Base-by-base conservation (phyloP, 2,888 invertebrate species). In the Agrochola litura region DNA sequence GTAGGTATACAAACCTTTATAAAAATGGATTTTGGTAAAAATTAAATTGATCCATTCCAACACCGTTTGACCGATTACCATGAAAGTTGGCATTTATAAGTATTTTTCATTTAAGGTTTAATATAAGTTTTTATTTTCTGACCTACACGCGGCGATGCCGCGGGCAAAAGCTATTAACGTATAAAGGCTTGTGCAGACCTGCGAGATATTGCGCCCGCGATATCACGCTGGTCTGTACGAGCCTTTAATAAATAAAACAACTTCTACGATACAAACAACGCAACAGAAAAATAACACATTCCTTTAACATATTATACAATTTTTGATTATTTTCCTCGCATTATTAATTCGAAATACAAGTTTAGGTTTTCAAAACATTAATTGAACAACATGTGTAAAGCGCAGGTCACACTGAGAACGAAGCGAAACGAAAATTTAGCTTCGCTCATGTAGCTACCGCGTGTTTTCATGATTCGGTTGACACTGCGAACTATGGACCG, bases 331-430 rank as follows among this genome's bases (percentile, higher is more conserved):
- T 37, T 67, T 49, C 1, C 30, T 37, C 37, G 30, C 19, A 67
- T 30, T 52, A 30, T 30, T 67, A 30, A 49, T 49, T 66, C 46
- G 30, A 46, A 43, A 8, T 10, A 64, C 46, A 56, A 64, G n/a
- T 76, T 46, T 22, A 22, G 10, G 2, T n/a, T 76, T 64, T 46
- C 56, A 16, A 14, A 63, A 63, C 30, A 54, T 54, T 73, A 64
- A 73, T 63, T 63, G 30, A 64, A 37, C 10, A 56, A 64, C 6
- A 46, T 9, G 9, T 61, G 19, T 52, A 52, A 49, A 49, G 49
- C 16, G 46, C 5, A 46, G 14, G 46, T 5, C 14, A 46, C 46
- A 46, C 4, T 14, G 46, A 14, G 46, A 14, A 46, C 46, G 14
- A 46, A 46, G 14, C 14, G 14, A 46, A 46, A 46, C 14, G 46